phyloP scores from a whole-genome alignment of 1,140 invertebrate species.

The Megalopta genalis region DNA sequence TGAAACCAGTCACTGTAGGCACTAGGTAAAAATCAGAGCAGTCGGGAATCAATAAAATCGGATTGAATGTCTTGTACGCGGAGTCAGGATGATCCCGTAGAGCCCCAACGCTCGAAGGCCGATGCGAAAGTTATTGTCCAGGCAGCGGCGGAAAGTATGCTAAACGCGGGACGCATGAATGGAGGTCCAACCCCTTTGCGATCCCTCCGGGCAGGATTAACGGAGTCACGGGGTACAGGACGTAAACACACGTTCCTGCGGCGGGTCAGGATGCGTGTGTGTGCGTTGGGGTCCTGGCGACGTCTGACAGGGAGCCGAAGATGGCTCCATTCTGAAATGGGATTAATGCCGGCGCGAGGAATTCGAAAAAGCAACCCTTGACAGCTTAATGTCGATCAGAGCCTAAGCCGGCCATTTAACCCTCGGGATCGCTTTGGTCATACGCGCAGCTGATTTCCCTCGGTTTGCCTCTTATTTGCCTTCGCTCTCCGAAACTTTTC shows the following conservation, averaged over 20 bases:
- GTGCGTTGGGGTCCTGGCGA: constrained; percentile 34
- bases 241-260: constrained; percentile 69
- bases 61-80: background rate
- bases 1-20: too few relatives aligned
- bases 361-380: constrained; percentile 73
- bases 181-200: constrained; percentile 40
- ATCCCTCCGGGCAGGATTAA: constrained; percentile 56
- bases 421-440: constrained; percentile 47
- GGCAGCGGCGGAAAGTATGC: constrained; percentile 36
- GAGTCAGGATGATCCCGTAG: background rate
- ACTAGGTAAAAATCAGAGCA: too few relatives aligned
- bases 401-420: constrained; percentile 71
- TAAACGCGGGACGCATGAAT: constrained; percentile 45
- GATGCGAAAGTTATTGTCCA: constrained; percentile 46
- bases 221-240: constrained; percentile 65
- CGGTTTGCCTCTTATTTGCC: constrained; percentile 19
- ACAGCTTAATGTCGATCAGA: constrained; percentile 77
- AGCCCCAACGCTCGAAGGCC: constrained; percentile 1
- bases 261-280: constrained; percentile 44
- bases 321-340: constrained; percentile 67
- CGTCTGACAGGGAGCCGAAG: constrained; percentile 63
- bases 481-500: constrained; percentile 35
- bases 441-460: constrained; percentile 46
- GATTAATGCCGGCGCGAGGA: constrained; percentile 68
- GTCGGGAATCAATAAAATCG: background rate